Percentiles rank a stretch among this genome's conserved stretches.
Evolutionary conservation across 64 coral and sea anemone species (phyloP).

Genomic region (Pocillopora damicornis): DNA sequence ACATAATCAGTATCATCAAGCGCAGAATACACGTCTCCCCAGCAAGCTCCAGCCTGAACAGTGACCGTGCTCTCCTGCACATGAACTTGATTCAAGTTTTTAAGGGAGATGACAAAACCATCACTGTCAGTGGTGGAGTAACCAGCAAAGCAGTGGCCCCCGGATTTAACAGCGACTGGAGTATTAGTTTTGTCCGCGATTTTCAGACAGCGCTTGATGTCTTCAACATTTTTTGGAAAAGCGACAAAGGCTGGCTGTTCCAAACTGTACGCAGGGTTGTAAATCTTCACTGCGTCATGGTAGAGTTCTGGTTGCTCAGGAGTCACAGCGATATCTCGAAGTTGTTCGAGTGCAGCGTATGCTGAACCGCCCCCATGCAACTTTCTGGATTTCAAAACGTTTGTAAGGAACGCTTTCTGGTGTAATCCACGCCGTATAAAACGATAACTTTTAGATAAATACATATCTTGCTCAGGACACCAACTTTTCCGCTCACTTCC

Average conservation of each 20-base stretch:
- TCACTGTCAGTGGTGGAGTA: slow-evolving; percentile 74
- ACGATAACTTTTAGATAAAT: slow-evolving; percentile 24
- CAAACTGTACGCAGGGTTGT: slow-evolving; percentile 60
- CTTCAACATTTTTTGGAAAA: slow-evolving; percentile 56
- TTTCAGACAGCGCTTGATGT: slow-evolving; percentile 74
- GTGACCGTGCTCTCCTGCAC: slow-evolving; percentile 37
- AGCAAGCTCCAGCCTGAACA: slow-evolving; percentile 61
- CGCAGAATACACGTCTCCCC: slow-evolving; percentile 75
- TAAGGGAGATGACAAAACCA: slow-evolving; percentile 81
- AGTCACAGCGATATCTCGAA: slow-evolving; percentile 69
- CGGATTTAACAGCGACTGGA: slow-evolving; percentile 77
- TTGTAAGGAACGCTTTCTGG: not conserved
- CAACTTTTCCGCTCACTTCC: not conserved
- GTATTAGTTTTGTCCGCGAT: slow-evolving; percentile 32
- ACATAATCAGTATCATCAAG: slow-evolving; percentile 67
- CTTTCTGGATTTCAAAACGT: not conserved
- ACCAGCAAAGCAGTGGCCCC: slow-evolving; percentile 82
- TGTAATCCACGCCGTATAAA: slow-evolving; percentile 34
- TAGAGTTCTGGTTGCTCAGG: slow-evolving; percentile 59
- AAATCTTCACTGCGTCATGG: slow-evolving; percentile 73
- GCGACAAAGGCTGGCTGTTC: slow-evolving; percentile 89
- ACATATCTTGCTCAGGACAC: not conserved
- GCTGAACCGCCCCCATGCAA: slow-evolving; percentile 3
- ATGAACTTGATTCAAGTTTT: slow-evolving; percentile 60
- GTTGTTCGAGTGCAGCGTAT: slow-evolving; percentile 42